Evolutionary conservation across 2,113 vertebrate species (phyloP).

Genomic region (Strix aluco): DNA sequence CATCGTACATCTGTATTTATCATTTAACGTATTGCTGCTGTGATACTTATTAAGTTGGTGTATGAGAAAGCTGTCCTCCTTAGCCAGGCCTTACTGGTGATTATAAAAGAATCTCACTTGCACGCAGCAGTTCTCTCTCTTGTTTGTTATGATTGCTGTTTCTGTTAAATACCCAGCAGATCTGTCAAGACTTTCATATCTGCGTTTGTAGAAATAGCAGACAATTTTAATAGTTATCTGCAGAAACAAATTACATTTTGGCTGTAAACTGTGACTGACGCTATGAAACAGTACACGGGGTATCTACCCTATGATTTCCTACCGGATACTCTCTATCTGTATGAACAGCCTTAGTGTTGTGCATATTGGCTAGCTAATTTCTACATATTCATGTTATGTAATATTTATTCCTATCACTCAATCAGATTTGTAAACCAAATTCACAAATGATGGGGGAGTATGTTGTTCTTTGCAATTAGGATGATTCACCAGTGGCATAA

Average conservation of each 20-base stretch:
- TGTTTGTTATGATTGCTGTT: background rate
- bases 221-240: background rate
- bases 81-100: background rate
- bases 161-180: background rate
- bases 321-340: background rate
- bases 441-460: background rate
- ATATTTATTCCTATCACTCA: constrained; percentile 1
- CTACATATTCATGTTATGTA: background rate
- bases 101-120: background rate
- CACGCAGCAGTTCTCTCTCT: background rate
- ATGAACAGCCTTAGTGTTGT: background rate
- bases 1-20: accelerated
- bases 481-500: constrained; percentile 31
- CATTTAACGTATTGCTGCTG: accelerated
- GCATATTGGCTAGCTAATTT: background rate
- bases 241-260: background rate
- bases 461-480: constrained; percentile 35
- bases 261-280: background rate
- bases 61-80: background rate
- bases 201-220: background rate
- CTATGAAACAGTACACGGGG: background rate
- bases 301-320: background rate
- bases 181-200: background rate
- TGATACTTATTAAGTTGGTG: background rate
- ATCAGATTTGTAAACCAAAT: constrained; percentile 50